Evolutionary conservation across 1,140 invertebrate species (phyloP).

Genomic region (Orussus abietinus): DNA sequence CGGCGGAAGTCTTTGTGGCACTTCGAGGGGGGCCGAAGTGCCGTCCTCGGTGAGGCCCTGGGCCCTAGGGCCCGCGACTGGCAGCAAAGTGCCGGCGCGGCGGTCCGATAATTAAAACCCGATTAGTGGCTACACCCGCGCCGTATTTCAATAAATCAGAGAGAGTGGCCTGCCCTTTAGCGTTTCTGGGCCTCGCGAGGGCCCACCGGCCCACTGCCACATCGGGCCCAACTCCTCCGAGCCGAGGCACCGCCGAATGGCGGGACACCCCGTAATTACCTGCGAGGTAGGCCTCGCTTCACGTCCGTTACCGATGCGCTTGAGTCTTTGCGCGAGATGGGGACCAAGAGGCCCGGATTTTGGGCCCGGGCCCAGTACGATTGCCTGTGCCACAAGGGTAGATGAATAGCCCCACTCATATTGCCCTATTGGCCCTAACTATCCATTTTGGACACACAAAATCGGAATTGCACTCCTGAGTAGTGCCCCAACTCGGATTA

Average conservation of each 20-base stretch:
- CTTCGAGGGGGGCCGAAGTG: no score
- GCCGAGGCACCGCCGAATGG: slow-evolving; percentile 14
- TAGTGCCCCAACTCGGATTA: no score
- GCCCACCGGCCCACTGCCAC: neutral
- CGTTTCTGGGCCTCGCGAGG: slow-evolving; percentile 15
- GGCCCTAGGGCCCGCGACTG: no score
- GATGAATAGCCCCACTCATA: no score
- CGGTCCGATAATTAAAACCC: slow-evolving; percentile 30
- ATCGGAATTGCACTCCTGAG: no score
- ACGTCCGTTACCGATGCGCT: slow-evolving; percentile 19
- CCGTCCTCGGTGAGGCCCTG: no score
- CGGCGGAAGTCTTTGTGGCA: no score
- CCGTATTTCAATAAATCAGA: slow-evolving; percentile 31
- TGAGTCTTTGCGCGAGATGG: neutral
- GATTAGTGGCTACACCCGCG: slow-evolving; percentile 21
- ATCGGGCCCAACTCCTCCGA: slow-evolving; percentile 12
- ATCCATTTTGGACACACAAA: no score
- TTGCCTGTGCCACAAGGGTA: no score
- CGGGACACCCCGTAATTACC: slow-evolving; percentile 29
- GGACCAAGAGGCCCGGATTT: slow-evolving; percentile 6
- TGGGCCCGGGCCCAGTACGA: no score
- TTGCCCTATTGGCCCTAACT: no score
- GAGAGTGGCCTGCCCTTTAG: slow-evolving; percentile 21
- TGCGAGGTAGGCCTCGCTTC: slow-evolving; percentile 21
- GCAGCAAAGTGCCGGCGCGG: no score